Conservation (phyloP, 1,140 invertebrate species). For the Hylyphantes graminicola region DNA sequence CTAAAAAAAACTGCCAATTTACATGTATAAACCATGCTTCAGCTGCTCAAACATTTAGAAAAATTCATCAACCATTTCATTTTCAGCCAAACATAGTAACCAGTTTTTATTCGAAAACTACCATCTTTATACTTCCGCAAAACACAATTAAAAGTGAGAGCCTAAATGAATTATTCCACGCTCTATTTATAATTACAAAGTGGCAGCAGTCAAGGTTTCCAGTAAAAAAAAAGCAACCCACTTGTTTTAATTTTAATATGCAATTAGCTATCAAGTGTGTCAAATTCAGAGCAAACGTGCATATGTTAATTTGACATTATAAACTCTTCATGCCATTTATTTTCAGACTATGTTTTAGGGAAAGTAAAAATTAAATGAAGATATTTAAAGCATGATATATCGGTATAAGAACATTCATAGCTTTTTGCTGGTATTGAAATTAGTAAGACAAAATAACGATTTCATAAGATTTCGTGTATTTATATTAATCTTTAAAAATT, state of each 20-base stretch:
- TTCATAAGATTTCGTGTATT: no score
- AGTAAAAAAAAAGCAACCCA: slow-evolving; percentile 1
- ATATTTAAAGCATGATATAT: no score
- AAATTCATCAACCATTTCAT: slow-evolving; percentile 29
- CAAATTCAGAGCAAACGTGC: slow-evolving; percentile 6
- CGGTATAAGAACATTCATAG: no score
- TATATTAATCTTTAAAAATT: no score
- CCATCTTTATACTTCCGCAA: slow-evolving; percentile 1
- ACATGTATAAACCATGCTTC: no score
- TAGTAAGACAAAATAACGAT: no score
- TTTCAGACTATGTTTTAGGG: not conserved
- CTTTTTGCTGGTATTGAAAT: no score
- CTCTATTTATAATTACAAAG: not conserved
- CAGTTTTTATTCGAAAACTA: not conserved
- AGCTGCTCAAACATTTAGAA: not conserved
- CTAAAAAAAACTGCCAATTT: no score
- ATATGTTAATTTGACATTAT: slow-evolving; percentile 13
- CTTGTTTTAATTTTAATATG: slow-evolving; percentile 32
- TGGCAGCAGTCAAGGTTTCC: slow-evolving; percentile 14
- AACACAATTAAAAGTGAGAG: slow-evolving; percentile 25
- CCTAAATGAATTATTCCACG: slow-evolving; percentile 11
- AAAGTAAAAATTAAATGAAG: no score
- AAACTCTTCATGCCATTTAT: not conserved
- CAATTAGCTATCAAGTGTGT: slow-evolving; percentile 33
- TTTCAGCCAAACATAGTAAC: slow-evolving; percentile 28